A percentile compares a stretch with the other conserved stretches of the same genome.
These are phyloP conservation scores for Nomia melanderi DNA, from an alignment of 1,140 invertebrate genomes.

Conservation along the genomic window DNA sequence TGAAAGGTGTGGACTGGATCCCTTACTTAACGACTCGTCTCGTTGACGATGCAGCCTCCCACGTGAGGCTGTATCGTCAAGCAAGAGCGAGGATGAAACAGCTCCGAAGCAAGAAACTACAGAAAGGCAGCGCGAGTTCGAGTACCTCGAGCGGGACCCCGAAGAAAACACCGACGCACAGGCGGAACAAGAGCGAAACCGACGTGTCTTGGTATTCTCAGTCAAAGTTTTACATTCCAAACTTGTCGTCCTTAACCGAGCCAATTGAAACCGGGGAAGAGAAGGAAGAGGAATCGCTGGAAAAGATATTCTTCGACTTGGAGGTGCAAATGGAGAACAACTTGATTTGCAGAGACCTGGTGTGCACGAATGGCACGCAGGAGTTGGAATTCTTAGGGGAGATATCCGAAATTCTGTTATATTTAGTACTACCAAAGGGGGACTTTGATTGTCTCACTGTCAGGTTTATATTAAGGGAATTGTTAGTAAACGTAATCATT, in stretches of 20 bases:
- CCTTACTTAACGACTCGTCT: constrained; percentile 91
- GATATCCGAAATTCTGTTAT: constrained; percentile 91
- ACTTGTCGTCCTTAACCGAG: constrained; percentile 76
- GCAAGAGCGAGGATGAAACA: constrained; percentile 85
- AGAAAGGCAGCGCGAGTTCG: constrained; percentile 77
- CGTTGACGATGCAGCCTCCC: constrained; percentile 94
- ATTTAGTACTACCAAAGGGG: constrained; percentile 90
- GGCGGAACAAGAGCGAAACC: constrained; percentile 87
- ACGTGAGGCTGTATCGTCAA: constrained; percentile 91
- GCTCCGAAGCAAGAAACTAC: constrained; percentile 77
- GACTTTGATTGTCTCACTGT: constrained; percentile 93
- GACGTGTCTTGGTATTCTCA: constrained; percentile 85
- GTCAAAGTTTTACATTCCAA: constrained; percentile 79
- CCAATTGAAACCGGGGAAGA: constrained; percentile 68
- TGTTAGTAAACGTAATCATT: constrained; percentile 90
- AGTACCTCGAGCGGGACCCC: constrained; percentile 79
- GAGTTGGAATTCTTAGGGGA: constrained; percentile 91
- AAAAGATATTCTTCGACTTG: constrained; percentile 92
- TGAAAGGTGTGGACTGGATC: constrained; percentile 95
- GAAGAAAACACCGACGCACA: constrained; percentile 82
- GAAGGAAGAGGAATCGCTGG: constrained; percentile 80
- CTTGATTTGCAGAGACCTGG: constrained; percentile 85
- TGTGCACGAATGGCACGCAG: constrained; percentile 84
- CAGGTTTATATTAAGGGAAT: constrained; percentile 89
- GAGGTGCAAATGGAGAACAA: constrained; percentile 93